Percentiles rank a stretch among this genome's conserved stretches.
These are phyloP conservation scores for Caenorhabditis brenneri DNA, from an alignment of 1,140 invertebrate genomes.

Conservation along the genomic window DNA sequence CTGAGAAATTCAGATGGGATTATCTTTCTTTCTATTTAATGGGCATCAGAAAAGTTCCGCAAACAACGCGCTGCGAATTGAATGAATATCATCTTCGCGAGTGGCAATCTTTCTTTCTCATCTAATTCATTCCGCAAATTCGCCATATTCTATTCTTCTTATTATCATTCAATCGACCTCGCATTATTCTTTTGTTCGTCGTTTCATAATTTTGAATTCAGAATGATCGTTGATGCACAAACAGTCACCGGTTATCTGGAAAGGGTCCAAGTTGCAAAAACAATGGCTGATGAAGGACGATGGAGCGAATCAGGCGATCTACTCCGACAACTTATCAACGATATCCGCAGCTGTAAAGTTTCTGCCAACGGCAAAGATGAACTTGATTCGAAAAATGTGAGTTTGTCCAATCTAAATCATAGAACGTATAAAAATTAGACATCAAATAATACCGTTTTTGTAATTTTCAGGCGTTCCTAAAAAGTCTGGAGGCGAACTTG, in stretches of 20 bases:
- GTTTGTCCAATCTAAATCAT: too few relatives aligned
- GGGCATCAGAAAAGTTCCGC: too few relatives aligned
- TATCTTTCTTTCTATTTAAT: too few relatives aligned
- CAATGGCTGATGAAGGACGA: not conserved
- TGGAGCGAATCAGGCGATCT: not conserved
- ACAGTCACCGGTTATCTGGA: not conserved
- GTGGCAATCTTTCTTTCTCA: not conserved
- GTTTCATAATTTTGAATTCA: not conserved
- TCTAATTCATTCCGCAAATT: not conserved
- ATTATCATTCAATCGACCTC: too few relatives aligned
- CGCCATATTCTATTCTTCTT: not conserved
- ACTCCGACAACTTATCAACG: not conserved
- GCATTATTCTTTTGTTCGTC: not conserved
- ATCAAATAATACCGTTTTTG: too few relatives aligned
- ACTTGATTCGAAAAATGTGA: not conserved
- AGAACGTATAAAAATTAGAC: too few relatives aligned
- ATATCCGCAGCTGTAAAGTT: not conserved
- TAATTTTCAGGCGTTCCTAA: not conserved
- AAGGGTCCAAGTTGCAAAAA: constrained; percentile 23
- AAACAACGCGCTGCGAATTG: not conserved
- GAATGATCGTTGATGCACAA: not conserved
- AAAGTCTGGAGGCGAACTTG: not conserved
- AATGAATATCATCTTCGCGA: not conserved
- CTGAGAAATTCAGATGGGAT: too few relatives aligned
- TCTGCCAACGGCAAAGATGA: not conserved